Evolutionary conservation across 2,113 vertebrate genomes (phyloP), one percentile per base, ranked within the genome.

Genomic region (Nothobranchius kuhntae): DNA sequence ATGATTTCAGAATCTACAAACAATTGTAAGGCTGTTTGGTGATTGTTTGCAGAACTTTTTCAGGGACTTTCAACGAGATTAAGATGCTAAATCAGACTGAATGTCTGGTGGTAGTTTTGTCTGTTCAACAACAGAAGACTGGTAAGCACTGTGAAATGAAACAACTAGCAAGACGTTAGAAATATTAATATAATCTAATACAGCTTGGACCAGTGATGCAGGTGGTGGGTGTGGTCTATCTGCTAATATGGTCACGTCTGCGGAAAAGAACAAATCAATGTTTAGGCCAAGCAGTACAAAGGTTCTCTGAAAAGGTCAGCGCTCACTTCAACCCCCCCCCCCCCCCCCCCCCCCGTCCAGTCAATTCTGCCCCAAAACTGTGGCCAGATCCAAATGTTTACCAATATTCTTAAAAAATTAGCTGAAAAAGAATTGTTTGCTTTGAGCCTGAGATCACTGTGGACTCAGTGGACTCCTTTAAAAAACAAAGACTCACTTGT

Each of bases 261-360:
- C 87, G 84, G 84, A 92, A 91, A 91, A 87, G 86, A 82, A 86
- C 81, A 86, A 92, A 94, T 94, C 92, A 94, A 94, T 93, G 92
- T 83, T 84, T 87, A 89, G 90, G 93, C 93, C 92, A 93, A 86
- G 86, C 80, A 78, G 61, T 89, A 95, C 92, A 95, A 94, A 94
- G 89, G 92, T 93, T 87, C 88, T 82, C 88, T 78, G 80, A 77
- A 92, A 81, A 94, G 89, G 92, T 92, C 93, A 94, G 79, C 83
- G 92, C 85, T 93, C 86, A 80, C 83, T 64, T 86, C 83, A 89
- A 61, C 88, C 92, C 55, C 87, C 78, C 21, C 21, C 21, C 21
- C 21, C 21, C 21, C 21, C 21, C 21, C 21, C 21, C 21, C n/a
- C n/a, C n/a, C n/a, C n/a, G 88, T 90, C 90, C 89, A 86, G 87